phyloP scores from a whole-genome alignment of 2,888 invertebrate species.

The Ormyrus nitidulus region DNA sequence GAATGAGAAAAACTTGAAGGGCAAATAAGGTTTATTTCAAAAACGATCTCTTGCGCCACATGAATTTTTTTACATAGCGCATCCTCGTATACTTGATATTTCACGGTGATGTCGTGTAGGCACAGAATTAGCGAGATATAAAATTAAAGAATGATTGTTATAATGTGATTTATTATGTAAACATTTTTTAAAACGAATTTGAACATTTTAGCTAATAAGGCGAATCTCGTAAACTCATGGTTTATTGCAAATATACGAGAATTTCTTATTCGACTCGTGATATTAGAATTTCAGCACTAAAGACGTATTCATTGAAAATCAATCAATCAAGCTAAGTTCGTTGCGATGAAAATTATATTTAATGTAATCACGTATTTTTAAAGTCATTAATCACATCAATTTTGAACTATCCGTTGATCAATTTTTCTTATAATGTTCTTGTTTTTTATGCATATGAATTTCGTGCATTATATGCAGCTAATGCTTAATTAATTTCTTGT shows the following conservation, averaged over 20 bases:
- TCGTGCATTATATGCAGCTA: background rate
- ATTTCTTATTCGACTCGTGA: conserved; percentile 48
- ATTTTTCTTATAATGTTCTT: background rate
- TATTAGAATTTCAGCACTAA: conserved; percentile 45
- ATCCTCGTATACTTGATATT: conserved; percentile 5
- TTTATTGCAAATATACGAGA: conserved; percentile 28
- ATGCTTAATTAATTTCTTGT: conserved; percentile 24
- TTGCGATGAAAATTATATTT: conserved; percentile 23
- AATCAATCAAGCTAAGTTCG: conserved; percentile 30
- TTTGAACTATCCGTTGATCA: conserved; percentile 12
- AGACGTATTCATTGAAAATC: conserved; percentile 32
- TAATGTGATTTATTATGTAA: conserved; percentile 51
- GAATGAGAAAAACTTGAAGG: background rate
- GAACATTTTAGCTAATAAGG: conserved; percentile 52
- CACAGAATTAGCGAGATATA: conserved; percentile 1
- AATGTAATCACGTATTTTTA: conserved; percentile 17
- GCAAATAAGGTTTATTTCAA: conserved; percentile 12
- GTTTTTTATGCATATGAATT: conserved; percentile 23
- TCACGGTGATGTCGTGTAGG: conserved; percentile 2
- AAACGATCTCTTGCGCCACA: conserved; percentile 45
- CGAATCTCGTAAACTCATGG: conserved; percentile 49
- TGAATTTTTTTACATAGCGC: conserved; percentile 5
- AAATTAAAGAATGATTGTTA: conserved; percentile 14
- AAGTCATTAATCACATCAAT: conserved; percentile 29
- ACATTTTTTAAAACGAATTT: conserved; percentile 44